Base-by-base conservation (phyloP, 2,113 vertebrate genomes). In the Chaetodon auriga region DNA sequence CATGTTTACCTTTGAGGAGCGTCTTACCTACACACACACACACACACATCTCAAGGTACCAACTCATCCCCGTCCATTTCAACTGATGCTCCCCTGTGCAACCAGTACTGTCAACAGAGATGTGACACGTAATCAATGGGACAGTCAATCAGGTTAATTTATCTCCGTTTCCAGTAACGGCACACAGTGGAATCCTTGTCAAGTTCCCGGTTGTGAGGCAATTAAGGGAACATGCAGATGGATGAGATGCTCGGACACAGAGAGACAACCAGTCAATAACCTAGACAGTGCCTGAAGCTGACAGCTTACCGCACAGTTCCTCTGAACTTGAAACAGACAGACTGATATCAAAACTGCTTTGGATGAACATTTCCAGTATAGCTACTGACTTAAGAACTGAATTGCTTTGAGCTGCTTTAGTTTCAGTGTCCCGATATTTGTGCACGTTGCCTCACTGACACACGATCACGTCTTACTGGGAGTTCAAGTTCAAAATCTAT, bases 81-180 rank as follows among this genome's bases (percentile, higher is more conserved):
- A 57, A 82, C 86, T 62, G 89, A 92, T 84, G 88, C 83, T 92
- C 84, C 76, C 68, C 58, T 87, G 82, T 3, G 86, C 77, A 58
- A 58, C 36, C 55, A 23, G 74, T 84, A 80, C 80, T 53, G 58
- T 90, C 87, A 92, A 89, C 80, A 49, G 91, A 85, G 72, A 68
- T 83, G 72, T 85, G 92, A 92, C 92, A 81, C 71, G 35, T 91
- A 90, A 95, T 95, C 93, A 81, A 95, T 94, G 46, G 55, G 83
- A 90, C 83, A 76, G 74, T 92, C 88, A 4, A 90, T 89, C 78
- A 30, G 57, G 74, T 86, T 92, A 93, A 95, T 95, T 95, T 94
- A 95, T 82, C 76, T 73, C 18, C 2, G 14, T 91, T 95, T 96
- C 95, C 94, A 82, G 95, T 92, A 96, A 94, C 71, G 83, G 87